Base-by-base conservation (phyloP, 1,140 invertebrate genomes). In the Heliconius congener region DNA sequence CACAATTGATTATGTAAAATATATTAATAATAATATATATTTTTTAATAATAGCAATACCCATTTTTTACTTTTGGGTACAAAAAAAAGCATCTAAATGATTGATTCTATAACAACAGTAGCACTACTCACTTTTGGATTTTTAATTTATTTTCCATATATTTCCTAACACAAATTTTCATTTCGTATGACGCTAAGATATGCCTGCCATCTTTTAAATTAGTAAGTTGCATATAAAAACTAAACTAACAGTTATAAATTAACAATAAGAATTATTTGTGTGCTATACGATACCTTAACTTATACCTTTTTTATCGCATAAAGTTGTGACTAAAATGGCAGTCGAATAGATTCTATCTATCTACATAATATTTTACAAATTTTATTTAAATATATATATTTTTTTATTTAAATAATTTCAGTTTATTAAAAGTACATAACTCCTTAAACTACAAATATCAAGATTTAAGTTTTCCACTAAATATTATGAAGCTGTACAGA, bases 241-340 rank as follows among this genome's bases (percentile, higher is more conserved):
- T 66, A 66, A 66, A 13, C 60, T 66, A 60, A 66, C 60, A 66
- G 3, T 66, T 66, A 66, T 1, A 66, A 66, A 30, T 66, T 30
- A 66, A 66, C 60, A 30, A n/a, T 30, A 66, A 66, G n/a, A 66
- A 30, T 66, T 19, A 79, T 71, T 57, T 57, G 76, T 77, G 79
- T 77, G 23, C 39, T 80, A 23, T 52, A 76, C 42, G 72, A 74
- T 76, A 81, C 80, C 80, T 23, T 80, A 42, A 16, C 27, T 60
- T 73, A 78, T 9, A n/a, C 1, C 16, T 23, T n/a, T 66, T 8
- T 23, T 23, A 81, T 77, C 60, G 23, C 71, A 70, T 71, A 52
- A 74, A 74, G 55, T 81, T 81, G 79, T 81, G 79, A 81, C 74
- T 81, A 81, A 77, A 77, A 39, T 81, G 79, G 79, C 79, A 81